Evolutionary conservation across 1,140 invertebrate species (phyloP), one percentile per base, ranked within the genome.

Genomic region (Euwallacea fornicatus): DNA sequence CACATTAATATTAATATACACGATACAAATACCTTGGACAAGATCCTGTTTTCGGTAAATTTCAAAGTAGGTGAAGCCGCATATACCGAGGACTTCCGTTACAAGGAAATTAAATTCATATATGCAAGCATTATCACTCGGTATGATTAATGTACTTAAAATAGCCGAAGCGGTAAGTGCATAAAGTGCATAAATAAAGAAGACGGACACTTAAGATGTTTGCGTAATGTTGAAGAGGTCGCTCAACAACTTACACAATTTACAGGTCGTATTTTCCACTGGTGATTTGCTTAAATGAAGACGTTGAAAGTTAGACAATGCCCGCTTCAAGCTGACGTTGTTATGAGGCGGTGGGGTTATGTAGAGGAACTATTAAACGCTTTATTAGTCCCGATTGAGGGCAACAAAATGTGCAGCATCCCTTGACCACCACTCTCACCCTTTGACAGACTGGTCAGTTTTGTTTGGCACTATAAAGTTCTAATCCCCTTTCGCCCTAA

Each of bases 131-230:
- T 67, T 67, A 67, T 67, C 65, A 47, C 65, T 21, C 41, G 41
- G 53, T 67, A 67, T 67, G 65, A 67, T 67, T 68, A 69, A 73
- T 73, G 66, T n/a, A 44, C 62, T 73, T 73, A 62, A 70, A 73
- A 69, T 73, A 66, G 71, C 59, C 50, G 61, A 43, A 53, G 71
- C 60, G 63, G 63, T 65, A 61, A 61, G 59, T 61, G 59, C 59
- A 61, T 64, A 47, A 67, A 67, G 65, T 67, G 65, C 65, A 67
- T 67, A 67, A 67, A 67, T 67, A 67, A 67, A 67, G 65, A 67
- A 67, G 46, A 67, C 46, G 65, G 65, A 67, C 65, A 47, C 43
- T 67, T 16, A 67, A 67, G 54, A 67, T 67, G 65, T 67, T 67
- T 67, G 65, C 65, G 65, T 67, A 58, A 59, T 59, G 54, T 67